These are phyloP conservation scores for Pristionchus japonicus DNA, from an alignment of 2,888 invertebrate species.

Conservation along the genomic window DNA sequence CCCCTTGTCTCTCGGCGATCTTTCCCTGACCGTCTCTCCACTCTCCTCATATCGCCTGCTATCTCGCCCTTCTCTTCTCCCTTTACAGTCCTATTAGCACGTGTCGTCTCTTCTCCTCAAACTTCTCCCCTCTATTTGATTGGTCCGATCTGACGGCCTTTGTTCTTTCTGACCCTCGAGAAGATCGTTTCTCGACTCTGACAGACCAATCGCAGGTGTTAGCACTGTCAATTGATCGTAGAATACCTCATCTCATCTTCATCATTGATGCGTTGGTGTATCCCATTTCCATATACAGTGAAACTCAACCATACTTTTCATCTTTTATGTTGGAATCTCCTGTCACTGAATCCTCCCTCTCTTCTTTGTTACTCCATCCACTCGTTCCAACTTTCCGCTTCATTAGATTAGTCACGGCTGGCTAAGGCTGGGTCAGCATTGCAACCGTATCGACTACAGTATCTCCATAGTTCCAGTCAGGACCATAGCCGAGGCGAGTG, in stretches of 20 bases:
- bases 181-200: conserved; percentile 41
- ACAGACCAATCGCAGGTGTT: conserved; percentile 53
- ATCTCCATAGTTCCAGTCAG: not conserved
- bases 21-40: not conserved
- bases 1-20: not conserved
- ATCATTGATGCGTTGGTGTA: not conserved
- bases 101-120: conserved; percentile 30
- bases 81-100: conserved; percentile 31
- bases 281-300: not conserved
- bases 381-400: conserved; percentile 34
- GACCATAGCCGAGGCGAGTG: not conserved
- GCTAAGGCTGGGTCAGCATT: conserved; percentile 47
- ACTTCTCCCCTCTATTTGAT: conserved; percentile 37
- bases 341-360: not conserved
- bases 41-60: conserved; percentile 25
- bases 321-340: not conserved
- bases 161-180: conserved; percentile 27
- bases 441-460: not conserved
- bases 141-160: not conserved
- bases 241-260: not conserved
- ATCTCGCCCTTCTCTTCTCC: conserved; percentile 50
- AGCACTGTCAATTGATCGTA: not conserved
- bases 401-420: conserved; percentile 55
- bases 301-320: not conserved
- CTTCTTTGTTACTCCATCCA: conserved; percentile 15